A percentile compares a stretch with the other conserved stretches of the same genome.
phyloP scores from a whole-genome alignment of 2,888 invertebrate species.

The Mamestra brassicae region DNA sequence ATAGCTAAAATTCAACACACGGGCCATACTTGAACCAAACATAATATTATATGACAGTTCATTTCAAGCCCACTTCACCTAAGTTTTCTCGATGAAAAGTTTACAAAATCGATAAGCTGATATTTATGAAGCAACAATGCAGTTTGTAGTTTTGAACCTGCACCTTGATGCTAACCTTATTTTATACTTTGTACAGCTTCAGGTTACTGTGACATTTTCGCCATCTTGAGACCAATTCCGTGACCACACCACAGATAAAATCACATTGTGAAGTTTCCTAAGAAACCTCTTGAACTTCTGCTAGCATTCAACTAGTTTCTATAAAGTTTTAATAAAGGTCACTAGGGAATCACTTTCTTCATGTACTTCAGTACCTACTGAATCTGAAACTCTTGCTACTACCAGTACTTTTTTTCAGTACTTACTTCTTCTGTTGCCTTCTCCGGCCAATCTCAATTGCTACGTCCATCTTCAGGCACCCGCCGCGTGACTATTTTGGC shows the following conservation, averaged over 20 bases:
- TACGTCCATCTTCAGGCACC: no score
- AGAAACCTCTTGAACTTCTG: constrained; percentile 25
- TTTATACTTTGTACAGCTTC: not conserved
- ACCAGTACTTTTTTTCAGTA: not conserved
- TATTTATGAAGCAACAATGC: not conserved
- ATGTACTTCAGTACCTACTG: not conserved
- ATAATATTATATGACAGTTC: no score
- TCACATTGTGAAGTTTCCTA: constrained; percentile 27
- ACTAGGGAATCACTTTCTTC: constrained; percentile 26
- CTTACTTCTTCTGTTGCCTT: no score
- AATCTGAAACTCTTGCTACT: not conserved
- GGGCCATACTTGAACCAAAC: not conserved
- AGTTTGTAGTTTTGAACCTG: not conserved
- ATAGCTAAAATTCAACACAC: not conserved
- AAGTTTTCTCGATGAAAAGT: no score
- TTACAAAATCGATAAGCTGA: no score
- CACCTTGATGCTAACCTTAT: not conserved
- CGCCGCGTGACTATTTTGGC: no score
- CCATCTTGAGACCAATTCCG: constrained; percentile 27
- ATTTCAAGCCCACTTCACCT: no score
- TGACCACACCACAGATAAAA: constrained; percentile 39
- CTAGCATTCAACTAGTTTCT: constrained; percentile 19
- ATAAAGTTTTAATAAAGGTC: constrained; percentile 33
- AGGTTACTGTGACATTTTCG: not conserved
- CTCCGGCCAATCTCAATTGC: no score